These are phyloP conservation scores for Falco berigora DNA, from an alignment of 2,797 vertebrate species.

Conservation along the genomic window DNA sequence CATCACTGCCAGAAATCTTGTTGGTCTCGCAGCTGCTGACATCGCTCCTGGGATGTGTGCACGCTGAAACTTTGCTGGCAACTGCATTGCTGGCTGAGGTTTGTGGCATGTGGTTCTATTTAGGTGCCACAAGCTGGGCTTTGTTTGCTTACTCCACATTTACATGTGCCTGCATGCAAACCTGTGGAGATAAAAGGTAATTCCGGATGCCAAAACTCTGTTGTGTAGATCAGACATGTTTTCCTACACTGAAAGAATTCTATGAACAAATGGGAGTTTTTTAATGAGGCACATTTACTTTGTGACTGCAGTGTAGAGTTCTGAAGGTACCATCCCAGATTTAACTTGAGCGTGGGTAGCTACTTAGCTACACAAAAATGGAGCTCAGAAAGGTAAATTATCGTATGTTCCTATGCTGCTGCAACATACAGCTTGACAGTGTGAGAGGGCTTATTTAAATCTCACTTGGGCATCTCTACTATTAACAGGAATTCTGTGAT, in stretches of 20 bases:
- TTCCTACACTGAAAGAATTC: background rate
- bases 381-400: background rate
- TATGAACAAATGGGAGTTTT: background rate
- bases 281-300: background rate
- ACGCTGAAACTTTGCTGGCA: background rate
- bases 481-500: background rate
- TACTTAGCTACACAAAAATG: background rate
- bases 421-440: background rate
- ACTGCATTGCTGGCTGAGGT: background rate
- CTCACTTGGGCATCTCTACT: background rate
- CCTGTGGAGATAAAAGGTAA: conserved; percentile 45
- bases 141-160: conserved; percentile 38
- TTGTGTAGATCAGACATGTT: background rate
- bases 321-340: background rate
- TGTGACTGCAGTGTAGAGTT: background rate
- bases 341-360: background rate
- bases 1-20: conserved; percentile 7
- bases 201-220: background rate
- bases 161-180: conserved; percentile 44
- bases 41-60: conserved; percentile 8
- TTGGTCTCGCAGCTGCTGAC: conserved; percentile 1
- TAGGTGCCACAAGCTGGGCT: conserved; percentile 52
- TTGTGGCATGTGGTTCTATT: conserved; percentile 10
- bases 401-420: background rate
- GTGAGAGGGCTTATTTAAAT: background rate